These are phyloP conservation scores for Mormyrus iriodes DNA, from an alignment of 2,113 vertebrate genomes.

Conservation along the genomic window DNA sequence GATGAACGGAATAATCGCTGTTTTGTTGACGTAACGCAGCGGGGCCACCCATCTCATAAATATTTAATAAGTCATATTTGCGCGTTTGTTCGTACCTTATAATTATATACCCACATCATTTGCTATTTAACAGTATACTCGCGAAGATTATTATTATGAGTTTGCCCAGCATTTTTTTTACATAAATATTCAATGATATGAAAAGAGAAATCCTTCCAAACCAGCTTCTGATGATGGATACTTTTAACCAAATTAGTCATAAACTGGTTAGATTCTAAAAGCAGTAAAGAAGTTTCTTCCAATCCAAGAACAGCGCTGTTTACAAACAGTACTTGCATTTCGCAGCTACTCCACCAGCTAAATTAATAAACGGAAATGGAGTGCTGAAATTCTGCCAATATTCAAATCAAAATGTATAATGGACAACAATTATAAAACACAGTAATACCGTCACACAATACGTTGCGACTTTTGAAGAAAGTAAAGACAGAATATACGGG, in stretches of 20 bases:
- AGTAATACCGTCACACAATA: not conserved
- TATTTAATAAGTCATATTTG: constrained; percentile 32
- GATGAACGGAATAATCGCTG: constrained; percentile 63
- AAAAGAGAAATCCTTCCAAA: not conserved
- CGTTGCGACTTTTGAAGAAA: not conserved
- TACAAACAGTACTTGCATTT: not conserved
- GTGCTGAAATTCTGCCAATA: not conserved
- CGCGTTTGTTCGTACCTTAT: not conserved
- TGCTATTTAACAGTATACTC: not conserved
- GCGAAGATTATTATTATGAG: not conserved
- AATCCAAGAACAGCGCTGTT: not conserved
- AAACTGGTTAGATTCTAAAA: not conserved
- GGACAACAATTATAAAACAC: not conserved
- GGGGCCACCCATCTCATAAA: constrained; percentile 45
- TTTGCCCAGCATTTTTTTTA: not conserved
- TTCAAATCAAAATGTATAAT: not conserved
- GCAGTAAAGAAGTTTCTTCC: not conserved
- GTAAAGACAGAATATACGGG: not conserved
- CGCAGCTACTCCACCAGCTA: not conserved
- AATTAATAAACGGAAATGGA: not conserved
- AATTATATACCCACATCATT: not conserved
- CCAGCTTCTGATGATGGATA: not conserved
- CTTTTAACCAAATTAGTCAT: not conserved
- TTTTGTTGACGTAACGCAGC: constrained; percentile 35
- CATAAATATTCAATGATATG: not conserved